Percentiles rank a stretch among this genome's conserved stretches.
Conservation (phyloP, 2,888 invertebrate genomes). For the Synergus japonicus region DNA sequence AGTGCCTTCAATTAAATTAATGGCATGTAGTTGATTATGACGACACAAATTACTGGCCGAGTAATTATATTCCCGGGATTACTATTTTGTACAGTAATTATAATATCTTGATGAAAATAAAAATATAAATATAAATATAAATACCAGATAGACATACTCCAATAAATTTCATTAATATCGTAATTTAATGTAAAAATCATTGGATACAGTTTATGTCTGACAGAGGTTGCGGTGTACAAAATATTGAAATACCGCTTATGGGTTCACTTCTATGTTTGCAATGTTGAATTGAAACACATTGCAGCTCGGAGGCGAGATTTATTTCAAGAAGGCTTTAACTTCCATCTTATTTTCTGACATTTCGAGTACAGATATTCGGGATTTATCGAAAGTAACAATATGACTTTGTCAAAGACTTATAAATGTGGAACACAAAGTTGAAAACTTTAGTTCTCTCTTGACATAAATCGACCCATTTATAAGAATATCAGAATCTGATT, state of each 20-base stretch:
- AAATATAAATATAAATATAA: too few relatives aligned
- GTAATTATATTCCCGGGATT: too few relatives aligned
- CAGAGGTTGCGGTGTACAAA: background rate
- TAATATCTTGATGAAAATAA: too few relatives aligned
- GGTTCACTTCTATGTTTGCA: conserved; percentile 13
- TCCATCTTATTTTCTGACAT: background rate
- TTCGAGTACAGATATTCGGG: background rate
- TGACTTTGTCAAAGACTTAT: conserved; percentile 9
- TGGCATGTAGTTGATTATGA: too few relatives aligned
- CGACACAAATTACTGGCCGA: too few relatives aligned
- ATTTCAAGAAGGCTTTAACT: conserved; percentile 40
- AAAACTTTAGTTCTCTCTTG: background rate
- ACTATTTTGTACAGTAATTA: too few relatives aligned
- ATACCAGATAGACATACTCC: too few relatives aligned
- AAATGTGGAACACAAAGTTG: background rate
- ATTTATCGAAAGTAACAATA: conserved; percentile 31
- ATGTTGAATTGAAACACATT: conserved; percentile 23
- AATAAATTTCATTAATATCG: too few relatives aligned
- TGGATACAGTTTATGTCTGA: too few relatives aligned
- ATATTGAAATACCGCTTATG: conserved; percentile 17
- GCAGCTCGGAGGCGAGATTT: background rate
- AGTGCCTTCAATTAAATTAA: too few relatives aligned
- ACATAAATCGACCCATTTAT: background rate
- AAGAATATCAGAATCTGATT: background rate
- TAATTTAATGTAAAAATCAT: too few relatives aligned